Percentiles rank a stretch among this genome's conserved stretches.
Conservation (phyloP, 2,797 vertebrate species). For the Acrossocheilus fasciatus region DNA sequence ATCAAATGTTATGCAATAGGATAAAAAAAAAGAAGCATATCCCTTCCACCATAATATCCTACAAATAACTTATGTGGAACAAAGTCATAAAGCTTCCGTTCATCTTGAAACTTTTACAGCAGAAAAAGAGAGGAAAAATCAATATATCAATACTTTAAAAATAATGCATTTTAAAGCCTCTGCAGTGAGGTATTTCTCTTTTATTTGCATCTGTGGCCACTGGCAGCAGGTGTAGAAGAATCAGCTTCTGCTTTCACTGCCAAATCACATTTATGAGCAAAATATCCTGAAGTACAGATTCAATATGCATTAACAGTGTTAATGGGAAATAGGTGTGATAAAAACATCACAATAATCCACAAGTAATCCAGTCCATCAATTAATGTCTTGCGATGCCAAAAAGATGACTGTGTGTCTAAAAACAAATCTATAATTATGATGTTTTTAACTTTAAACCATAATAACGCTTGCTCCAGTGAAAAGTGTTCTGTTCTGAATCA, state of each 20-base stretch:
- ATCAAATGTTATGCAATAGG: not conserved
- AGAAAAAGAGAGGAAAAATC: not conserved
- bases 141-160: constrained; percentile 14
- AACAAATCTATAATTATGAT: not conserved
- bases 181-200: not conserved
- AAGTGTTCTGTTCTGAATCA: no score
- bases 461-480: no score
- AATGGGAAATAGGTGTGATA: not conserved
- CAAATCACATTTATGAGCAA: not conserved
- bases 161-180: constrained; percentile 14
- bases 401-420: not conserved
- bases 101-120: constrained; percentile 16
- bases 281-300: not conserved
- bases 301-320: not conserved
- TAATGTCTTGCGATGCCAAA: not conserved
- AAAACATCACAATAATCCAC: not conserved
- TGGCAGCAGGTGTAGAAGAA: not conserved
- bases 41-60: not conserved
- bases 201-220: not conserved
- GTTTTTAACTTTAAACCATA: no score
- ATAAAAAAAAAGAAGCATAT: not conserved
- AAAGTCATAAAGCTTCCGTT: constrained; percentile 18
- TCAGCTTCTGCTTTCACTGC: not conserved
- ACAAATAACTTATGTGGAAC: not conserved
- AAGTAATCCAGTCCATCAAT: not conserved